Conservation (phyloP, 2,888 invertebrate species). For the Yponomeuta malinellus region DNA sequence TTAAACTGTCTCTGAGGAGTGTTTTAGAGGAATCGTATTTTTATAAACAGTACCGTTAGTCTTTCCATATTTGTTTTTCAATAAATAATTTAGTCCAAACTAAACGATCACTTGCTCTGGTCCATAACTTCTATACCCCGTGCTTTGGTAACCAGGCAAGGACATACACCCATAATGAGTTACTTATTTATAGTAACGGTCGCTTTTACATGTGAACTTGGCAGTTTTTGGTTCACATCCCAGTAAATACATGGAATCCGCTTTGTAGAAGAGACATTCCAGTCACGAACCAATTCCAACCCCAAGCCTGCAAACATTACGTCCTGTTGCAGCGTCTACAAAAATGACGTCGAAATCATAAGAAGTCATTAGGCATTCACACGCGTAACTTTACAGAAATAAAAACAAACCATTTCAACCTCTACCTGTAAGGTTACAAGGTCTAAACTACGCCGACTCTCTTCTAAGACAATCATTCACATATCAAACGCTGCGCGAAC, state of each 20-base stretch:
- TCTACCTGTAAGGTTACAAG: background rate
- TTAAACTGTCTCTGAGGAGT: no score
- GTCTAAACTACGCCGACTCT: slow-evolving; percentile 25
- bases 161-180: no score
- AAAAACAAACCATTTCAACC: slow-evolving; percentile 27
- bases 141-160: no score
- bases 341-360: slow-evolving; percentile 69
- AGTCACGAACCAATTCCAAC: slow-evolving; percentile 39
- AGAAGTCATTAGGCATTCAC: slow-evolving; percentile 70
- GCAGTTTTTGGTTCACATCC: background rate
- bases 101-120: no score
- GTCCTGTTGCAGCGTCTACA: slow-evolving; percentile 47
- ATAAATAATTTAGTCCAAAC: no score
- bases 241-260: background rate
- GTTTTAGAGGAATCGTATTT: no score
- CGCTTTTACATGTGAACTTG: background rate
- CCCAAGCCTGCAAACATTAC: slow-evolving; percentile 40
- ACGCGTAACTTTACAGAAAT: slow-evolving; percentile 28
- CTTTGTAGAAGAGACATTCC: slow-evolving; percentile 16
- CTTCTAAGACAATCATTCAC: slow-evolving; percentile 56
- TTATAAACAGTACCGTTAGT: no score
- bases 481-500: slow-evolving; percentile 32
- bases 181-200: no score
- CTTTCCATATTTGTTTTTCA: no score
- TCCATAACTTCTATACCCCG: no score